Conservation (phyloP, 1,140 invertebrate species). For the Meloidogyne exigua region DNA sequence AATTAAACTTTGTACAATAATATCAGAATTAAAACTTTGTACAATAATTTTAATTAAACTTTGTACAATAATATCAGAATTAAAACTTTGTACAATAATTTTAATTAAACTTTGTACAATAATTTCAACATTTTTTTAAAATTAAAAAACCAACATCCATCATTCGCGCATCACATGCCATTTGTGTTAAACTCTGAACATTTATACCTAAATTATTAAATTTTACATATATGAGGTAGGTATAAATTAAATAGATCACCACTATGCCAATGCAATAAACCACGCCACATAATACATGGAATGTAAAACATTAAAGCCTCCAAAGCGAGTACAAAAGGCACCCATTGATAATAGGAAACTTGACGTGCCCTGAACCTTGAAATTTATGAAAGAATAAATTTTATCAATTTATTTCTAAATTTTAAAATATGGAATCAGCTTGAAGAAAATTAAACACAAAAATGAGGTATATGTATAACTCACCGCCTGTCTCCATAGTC, state of each 20-base stretch:
- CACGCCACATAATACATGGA: conserved; percentile 67
- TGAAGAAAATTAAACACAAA: not conserved
- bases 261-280: conserved; percentile 64
- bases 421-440: not conserved
- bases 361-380: conserved; percentile 58
- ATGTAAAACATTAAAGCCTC: conserved; percentile 69
- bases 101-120: too few species aligned
- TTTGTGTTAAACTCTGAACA: conserved; percentile 62
- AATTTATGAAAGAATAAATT: not conserved
- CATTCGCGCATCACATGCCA: conserved; percentile 63
- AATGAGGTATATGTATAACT: not conserved
- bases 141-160: conserved; percentile 47
- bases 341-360: conserved; percentile 67
- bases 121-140: not conserved
- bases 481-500: conserved; percentile 62
- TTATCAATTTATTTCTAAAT: not conserved
- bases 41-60: too few species aligned
- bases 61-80: too few species aligned
- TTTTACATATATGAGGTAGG: not conserved
- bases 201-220: conserved; percentile 58
- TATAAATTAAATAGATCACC: conserved; percentile 35
- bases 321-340: conserved; percentile 65
- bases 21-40: not conserved
- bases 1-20: too few species aligned
- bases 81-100: too few species aligned